Evolutionary conservation across 1,140 invertebrate species (phyloP), one percentile per base, ranked within the genome.

Genomic region (Solen grandis): DNA sequence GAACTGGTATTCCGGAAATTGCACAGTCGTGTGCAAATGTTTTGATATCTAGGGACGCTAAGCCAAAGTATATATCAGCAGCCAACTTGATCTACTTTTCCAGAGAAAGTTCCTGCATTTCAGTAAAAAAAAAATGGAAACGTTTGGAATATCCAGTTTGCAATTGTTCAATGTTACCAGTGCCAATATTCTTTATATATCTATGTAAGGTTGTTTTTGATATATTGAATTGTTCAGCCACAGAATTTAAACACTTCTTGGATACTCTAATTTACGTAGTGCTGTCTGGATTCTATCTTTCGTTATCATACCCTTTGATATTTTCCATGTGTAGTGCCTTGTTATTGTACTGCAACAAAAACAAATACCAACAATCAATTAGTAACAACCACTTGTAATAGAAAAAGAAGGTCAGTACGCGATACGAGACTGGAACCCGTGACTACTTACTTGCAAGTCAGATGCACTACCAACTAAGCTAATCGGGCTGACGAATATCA

Each of bases 51-150:
- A 36, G 3, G 10, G 60, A n/a, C 22, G 29, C 22, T 5, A 63
- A 27, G 14, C 60, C 60, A 63, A 63, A 63, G 22, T 63, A 63
- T 8, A 63, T 63, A 19, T 35, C 19, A 5, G 60, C 60, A 8
- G 60, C 60, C 13, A 29, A 29, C 33, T 8, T 63, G 33, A 63
- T 36, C 8, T 35, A 36, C n/a, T 36, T 5, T 36, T 63, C 60
- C 2, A 35, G 29, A 27, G 31, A 63, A 1, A 22, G n/a, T 36
- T 63, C 60, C 33, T 63, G 31, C 55, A n/a, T n/a, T n/a, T 59
- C 55, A 3, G 29, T 59, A n/a, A 5, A 3, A 59, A 55, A 55
- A 22, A 55, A 22, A 19, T 59, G 55, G 2, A 27, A 5, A 59
- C 3, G 10, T 59, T 25, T 59, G n/a, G 55, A 59, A 27, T 27